phyloP scores from a whole-genome alignment of 2,888 invertebrate species.

The Charanyca ferruginea region DNA sequence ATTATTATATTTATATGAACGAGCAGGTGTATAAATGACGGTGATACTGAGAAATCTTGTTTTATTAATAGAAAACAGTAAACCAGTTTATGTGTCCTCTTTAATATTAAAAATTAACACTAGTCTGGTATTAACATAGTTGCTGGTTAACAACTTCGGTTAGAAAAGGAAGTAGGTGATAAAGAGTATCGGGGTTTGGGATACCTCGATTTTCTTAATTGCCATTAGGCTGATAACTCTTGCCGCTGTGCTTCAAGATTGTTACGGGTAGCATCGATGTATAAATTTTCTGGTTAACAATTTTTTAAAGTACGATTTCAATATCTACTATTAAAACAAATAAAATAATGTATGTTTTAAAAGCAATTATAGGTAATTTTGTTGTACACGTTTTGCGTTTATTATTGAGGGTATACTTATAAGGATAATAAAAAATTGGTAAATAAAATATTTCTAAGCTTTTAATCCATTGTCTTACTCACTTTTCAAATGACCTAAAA shows the following conservation, averaged over 20 bases:
- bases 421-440: too few species aligned
- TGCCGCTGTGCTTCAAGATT: not conserved
- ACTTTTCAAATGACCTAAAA: conserved; percentile 68
- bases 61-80: conserved; percentile 70
- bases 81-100: conserved; percentile 70
- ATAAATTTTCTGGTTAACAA: not conserved
- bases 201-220: conserved; percentile 48
- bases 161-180: conserved; percentile 58
- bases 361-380: too few species aligned
- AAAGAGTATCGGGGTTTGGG: conserved; percentile 42
- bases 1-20: conserved; percentile 61
- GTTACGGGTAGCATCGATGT: not conserved
- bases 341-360: too few species aligned
- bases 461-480: conserved; percentile 1
- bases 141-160: conserved; percentile 36
- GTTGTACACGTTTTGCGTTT: too few species aligned
- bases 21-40: conserved; percentile 38
- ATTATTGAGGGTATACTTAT: too few species aligned
- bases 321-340: too few species aligned
- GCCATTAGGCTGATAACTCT: conserved; percentile 30
- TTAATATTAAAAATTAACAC: conserved; percentile 67
- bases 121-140: conserved; percentile 52
- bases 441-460: too few species aligned
- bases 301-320: too few species aligned
- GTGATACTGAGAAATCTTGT: conserved; percentile 67